Conservation (phyloP, 2,113 vertebrate species). For the Naja naja region DNA sequence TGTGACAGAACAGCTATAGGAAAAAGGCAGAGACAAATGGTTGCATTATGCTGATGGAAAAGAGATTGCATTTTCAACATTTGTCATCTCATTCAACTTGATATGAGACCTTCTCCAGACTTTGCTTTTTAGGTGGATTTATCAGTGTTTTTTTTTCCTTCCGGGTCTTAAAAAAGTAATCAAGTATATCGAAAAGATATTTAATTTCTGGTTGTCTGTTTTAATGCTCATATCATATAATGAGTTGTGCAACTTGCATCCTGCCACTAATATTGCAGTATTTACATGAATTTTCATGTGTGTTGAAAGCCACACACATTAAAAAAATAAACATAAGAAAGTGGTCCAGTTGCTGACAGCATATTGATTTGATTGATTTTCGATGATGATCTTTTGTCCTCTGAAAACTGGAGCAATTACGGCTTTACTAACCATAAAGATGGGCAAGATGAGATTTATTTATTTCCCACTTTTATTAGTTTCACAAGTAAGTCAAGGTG, state of each 20-base stretch:
- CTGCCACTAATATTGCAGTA: not conserved
- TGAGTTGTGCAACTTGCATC: not conserved
- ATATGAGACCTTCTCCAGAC: slow-evolving; percentile 40
- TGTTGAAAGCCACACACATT: not conserved
- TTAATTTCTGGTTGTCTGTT: not conserved
- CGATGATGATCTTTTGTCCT: not conserved
- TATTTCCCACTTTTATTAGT: no score
- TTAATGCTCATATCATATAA: not conserved
- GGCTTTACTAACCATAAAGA: not conserved
- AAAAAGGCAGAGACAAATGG: slow-evolving; percentile 32
- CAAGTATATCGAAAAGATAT: not conserved
- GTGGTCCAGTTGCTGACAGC: not conserved
- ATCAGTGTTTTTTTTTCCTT: slow-evolving; percentile 5
- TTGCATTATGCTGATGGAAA: slow-evolving; percentile 50
- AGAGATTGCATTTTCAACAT: slow-evolving; percentile 44
- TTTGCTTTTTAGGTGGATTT: slow-evolving; percentile 20
- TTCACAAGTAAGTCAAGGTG: no score
- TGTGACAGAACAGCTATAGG: slow-evolving; percentile 41
- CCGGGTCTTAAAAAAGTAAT: not conserved
- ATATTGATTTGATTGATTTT: not conserved
- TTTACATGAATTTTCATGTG: no score
- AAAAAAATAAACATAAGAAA: not conserved
- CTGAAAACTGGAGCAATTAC: no score
- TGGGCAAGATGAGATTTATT: not conserved
- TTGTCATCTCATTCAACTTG: slow-evolving; percentile 17